Percentiles rank a stretch among this genome's conserved stretches.
phyloP scores from a whole-genome alignment of 2,113 vertebrate species.

The Pseudorectes ferrugineus region DNA sequence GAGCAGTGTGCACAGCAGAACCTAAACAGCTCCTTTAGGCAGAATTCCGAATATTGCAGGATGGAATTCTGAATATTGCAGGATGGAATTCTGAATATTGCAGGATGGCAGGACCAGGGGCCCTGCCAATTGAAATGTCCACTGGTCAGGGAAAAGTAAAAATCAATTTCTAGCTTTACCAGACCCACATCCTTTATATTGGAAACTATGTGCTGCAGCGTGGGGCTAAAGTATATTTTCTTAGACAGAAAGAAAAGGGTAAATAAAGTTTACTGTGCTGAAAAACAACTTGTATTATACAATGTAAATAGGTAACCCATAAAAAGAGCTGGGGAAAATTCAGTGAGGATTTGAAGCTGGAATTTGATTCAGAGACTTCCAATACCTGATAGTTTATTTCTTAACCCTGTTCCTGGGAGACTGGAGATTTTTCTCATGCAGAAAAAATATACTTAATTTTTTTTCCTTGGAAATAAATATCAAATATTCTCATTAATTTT shows the following conservation, averaged over 20 bases:
- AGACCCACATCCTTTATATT: neutral
- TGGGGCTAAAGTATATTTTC: neutral
- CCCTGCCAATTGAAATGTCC: neutral
- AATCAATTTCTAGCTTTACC: neutral
- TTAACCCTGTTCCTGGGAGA: neutral
- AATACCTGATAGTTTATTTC: conserved; percentile 7
- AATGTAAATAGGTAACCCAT: neutral
- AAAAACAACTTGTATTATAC: conserved; percentile 17
- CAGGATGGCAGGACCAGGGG: neutral
- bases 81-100: neutral
- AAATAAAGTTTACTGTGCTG: neutral
- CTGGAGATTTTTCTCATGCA: neutral
- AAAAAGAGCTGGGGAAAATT: neutral
- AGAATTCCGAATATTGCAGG: neutral
- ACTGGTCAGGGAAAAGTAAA: neutral
- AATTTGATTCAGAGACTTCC: conserved; percentile 33
- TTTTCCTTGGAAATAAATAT: neutral
- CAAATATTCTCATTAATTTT: neutral
- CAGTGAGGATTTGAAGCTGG: conserved; percentile 14
- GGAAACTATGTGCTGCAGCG: neutral
- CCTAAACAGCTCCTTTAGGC: neutral
- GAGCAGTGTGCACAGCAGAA: neutral
- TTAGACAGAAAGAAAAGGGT: neutral
- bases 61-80: neutral
- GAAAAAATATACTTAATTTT: neutral